These are phyloP conservation scores for Calliphora vomitoria DNA, from an alignment of 2,888 invertebrate species.

Conservation along the genomic window DNA sequence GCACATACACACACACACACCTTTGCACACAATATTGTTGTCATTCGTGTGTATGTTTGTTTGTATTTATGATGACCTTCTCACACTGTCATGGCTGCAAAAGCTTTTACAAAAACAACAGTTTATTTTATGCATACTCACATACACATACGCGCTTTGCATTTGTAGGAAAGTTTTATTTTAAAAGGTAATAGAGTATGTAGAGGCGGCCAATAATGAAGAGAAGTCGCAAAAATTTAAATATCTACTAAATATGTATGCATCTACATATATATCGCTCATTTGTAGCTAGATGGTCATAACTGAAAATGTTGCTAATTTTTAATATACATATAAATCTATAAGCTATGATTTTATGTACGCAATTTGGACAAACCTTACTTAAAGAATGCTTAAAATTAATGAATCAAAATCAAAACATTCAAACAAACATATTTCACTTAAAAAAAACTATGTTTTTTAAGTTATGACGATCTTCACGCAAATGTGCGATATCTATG, in stretches of 20 bases:
- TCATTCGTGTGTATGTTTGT: constrained; percentile 64
- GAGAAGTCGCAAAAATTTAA: neutral
- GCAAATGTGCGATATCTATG: too few species aligned
- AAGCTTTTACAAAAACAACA: constrained; percentile 57
- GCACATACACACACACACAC: neutral
- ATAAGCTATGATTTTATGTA: too few species aligned
- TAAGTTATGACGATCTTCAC: too few species aligned
- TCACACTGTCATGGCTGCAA: constrained; percentile 84
- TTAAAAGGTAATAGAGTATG: neutral
- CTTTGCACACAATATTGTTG: neutral
- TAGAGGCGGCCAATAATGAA: constrained; percentile 5
- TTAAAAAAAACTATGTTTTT: too few species aligned
- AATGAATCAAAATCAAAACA: too few species aligned
- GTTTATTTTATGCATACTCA: constrained; percentile 30
- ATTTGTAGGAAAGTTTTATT: neutral
- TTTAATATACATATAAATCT: too few species aligned
- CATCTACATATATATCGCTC: neutral
- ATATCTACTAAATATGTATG: neutral
- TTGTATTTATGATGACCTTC: constrained; percentile 81
- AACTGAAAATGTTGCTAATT: neutral
- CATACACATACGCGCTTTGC: neutral
- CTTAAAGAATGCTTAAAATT: too few species aligned
- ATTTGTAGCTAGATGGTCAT: too few species aligned
- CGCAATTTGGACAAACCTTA: too few species aligned
- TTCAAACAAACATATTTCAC: too few species aligned